Evolutionary conservation across 2,797 vertebrate species (phyloP).

Genomic region (Morelia viridis): DNA sequence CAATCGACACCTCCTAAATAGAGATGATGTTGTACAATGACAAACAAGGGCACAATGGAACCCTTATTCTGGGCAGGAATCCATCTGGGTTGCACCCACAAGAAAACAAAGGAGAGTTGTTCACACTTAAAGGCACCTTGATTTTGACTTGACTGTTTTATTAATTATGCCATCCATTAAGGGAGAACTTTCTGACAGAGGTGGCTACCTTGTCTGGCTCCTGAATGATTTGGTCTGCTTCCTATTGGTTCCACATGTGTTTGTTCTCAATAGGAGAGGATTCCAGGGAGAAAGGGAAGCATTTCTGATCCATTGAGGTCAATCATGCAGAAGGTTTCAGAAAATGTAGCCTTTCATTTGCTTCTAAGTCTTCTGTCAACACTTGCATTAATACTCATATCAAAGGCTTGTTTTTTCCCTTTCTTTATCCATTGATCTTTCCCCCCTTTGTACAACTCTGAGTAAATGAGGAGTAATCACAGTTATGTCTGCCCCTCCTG

Average conservation of each 20-base stretch:
- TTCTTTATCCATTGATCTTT: background rate
- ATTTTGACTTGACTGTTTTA: constrained; percentile 75
- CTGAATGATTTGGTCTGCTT: constrained; percentile 78
- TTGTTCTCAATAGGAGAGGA: constrained; percentile 80
- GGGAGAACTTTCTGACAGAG: constrained; percentile 76
- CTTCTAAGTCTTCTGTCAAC: background rate
- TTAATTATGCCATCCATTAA: constrained; percentile 82
- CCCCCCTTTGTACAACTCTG: background rate
- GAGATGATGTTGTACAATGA: constrained; percentile 57
- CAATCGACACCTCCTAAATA: constrained; percentile 74
- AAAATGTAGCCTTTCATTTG: constrained; percentile 64
- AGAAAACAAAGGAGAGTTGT: constrained; percentile 80
- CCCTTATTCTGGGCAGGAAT: constrained; percentile 71
- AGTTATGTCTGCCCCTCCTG: constrained; percentile 29
- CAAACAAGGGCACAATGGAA: constrained; percentile 66
- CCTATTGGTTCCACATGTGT: constrained; percentile 85
- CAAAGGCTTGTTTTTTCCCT: constrained; percentile 34
- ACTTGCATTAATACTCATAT: constrained; percentile 47
- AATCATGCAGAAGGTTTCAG: constrained; percentile 78
- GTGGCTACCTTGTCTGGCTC: constrained; percentile 70
- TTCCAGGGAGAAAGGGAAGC: constrained; percentile 81
- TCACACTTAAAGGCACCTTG: constrained; percentile 77
- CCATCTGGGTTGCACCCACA: constrained; percentile 70
- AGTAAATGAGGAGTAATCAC: background rate
- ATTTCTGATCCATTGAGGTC: constrained; percentile 79